These are phyloP conservation scores for Pseudochaenichthys georgianus DNA, from an alignment of 2,797 vertebrate species.

Conservation along the genomic window DNA sequence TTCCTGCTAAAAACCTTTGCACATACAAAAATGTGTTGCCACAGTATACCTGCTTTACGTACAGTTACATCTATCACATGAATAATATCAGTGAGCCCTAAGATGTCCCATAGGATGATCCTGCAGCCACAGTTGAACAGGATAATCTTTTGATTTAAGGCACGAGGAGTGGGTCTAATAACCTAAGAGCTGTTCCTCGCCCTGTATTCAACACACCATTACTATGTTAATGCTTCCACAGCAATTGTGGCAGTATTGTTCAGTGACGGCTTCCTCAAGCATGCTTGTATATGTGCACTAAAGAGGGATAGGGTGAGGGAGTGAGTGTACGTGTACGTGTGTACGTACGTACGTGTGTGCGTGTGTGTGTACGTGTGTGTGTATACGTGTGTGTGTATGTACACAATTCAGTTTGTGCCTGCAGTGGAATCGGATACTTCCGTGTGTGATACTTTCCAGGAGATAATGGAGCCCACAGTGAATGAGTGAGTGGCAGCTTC, in stretches of 20 bases:
- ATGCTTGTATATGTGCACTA: constrained; percentile 46
- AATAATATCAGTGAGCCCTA: constrained; percentile 39
- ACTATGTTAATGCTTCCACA: constrained; percentile 79
- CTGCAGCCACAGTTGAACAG: constrained; percentile 33
- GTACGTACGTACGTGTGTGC: too few species aligned
- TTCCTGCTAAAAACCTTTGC: constrained; percentile 8
- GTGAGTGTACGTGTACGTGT: constrained; percentile 37
- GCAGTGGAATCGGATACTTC: constrained; percentile 74
- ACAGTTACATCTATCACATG: constrained; percentile 16
- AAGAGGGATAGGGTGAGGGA: constrained; percentile 1
- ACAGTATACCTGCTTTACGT: constrained; percentile 1
- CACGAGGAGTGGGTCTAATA: constrained; percentile 69
- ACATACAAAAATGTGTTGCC: not conserved
- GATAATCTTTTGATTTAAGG: constrained; percentile 59
- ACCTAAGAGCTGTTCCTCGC: constrained; percentile 64
- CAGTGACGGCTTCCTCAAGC: constrained; percentile 48
- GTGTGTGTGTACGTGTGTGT: constrained; percentile 16
- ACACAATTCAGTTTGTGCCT: constrained; percentile 3
- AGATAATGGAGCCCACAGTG: constrained; percentile 72
- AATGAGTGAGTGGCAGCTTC: constrained; percentile 69
- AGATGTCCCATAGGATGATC: constrained; percentile 41
- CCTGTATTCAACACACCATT: constrained; percentile 70
- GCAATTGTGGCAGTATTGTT: constrained; percentile 68
- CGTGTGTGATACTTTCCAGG: constrained; percentile 58
- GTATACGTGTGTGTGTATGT: constrained; percentile 15